Conservation (phyloP, 2,797 vertebrate genomes). For the Muscicapa striata region DNA sequence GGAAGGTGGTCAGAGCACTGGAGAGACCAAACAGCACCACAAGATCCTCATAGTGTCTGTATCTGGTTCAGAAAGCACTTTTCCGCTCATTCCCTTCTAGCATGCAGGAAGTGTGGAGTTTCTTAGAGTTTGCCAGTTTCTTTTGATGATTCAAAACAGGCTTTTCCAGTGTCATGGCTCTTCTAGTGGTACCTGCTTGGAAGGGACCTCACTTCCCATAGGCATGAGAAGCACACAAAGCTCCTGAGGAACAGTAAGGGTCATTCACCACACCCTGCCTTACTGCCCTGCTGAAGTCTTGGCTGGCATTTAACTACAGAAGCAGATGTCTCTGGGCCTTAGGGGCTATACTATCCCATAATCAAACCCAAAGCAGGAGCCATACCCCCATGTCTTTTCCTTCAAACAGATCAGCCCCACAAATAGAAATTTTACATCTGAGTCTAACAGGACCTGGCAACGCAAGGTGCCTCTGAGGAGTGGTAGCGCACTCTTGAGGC, state of each 20-base stretch:
- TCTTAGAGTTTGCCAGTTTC: neutral
- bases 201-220: neutral
- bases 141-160: neutral
- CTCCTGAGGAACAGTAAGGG: neutral
- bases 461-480: neutral
- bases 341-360: neutral
- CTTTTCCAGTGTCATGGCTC: neutral
- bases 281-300: neutral
- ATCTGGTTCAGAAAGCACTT: neutral
- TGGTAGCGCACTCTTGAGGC: neutral
- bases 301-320: neutral
- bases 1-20: neutral
- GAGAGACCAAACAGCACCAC: neutral
- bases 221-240: accelerated
- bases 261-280: neutral
- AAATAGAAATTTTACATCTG: neutral
- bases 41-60: neutral
- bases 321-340: neutral
- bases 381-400: neutral
- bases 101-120: neutral
- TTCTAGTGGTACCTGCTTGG: neutral
- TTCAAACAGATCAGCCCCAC: neutral
- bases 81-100: neutral
- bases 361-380: neutral
- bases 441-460: neutral